Evolutionary conservation across 2,888 invertebrate genomes (phyloP).

Genomic region (Actias luna): DNA sequence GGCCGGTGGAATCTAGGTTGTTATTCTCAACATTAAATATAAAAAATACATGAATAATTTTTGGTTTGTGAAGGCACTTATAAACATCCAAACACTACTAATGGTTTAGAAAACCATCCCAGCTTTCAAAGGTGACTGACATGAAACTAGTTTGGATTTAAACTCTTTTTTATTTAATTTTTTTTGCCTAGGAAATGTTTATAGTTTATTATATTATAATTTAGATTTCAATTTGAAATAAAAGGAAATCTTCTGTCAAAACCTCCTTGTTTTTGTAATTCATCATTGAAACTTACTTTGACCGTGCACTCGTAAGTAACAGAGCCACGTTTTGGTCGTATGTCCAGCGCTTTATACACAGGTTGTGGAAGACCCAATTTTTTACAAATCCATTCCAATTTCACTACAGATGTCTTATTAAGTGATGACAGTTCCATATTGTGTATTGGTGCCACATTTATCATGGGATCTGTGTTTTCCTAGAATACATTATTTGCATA

Average conservation of each 20-base stretch:
- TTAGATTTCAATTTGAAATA: no score
- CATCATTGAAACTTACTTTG: slow-evolving; percentile 57
- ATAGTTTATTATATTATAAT: no score
- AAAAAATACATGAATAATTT: no score
- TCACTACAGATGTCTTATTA: slow-evolving; percentile 58
- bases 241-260: no score
- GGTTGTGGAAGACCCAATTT: slow-evolving; percentile 69
- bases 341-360: slow-evolving; percentile 60
- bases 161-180: no score
- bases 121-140: no score
- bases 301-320: slow-evolving; percentile 62
- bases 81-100: no score
- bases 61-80: no score
- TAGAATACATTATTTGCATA: slow-evolving; percentile 27
- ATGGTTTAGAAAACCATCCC: no score
- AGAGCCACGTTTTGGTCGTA: slow-evolving; percentile 55
- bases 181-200: no score
- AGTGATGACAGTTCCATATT: slow-evolving; percentile 71
- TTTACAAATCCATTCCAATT: slow-evolving; percentile 72
- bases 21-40: neutral
- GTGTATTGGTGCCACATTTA: slow-evolving; percentile 53
- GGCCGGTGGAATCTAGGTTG: neutral
- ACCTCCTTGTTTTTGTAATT: no score
- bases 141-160: no score
- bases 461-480: slow-evolving; percentile 57